Conservation (phyloP, 2,888 invertebrate species). For the Bellardia bayeri region DNA sequence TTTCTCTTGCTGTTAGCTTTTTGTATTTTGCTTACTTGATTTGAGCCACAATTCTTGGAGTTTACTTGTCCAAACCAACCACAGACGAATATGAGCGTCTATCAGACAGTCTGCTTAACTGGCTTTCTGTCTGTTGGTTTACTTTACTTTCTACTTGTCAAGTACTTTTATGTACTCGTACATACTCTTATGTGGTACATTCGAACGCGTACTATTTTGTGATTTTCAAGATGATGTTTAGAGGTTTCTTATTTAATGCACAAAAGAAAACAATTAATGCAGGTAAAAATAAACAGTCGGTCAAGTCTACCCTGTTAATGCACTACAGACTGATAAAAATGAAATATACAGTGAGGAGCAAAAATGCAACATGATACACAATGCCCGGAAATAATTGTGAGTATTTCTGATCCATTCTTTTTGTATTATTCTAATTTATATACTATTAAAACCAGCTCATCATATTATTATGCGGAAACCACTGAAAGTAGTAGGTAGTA, state of each 20-base stretch:
- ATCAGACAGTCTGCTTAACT: background rate
- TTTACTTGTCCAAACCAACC: conserved; percentile 27
- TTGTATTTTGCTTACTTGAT: conserved; percentile 23
- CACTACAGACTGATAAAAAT: background rate
- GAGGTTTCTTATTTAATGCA: background rate
- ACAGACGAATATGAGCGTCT: conserved; percentile 11
- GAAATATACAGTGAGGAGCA: too few species aligned
- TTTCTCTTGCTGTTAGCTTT: background rate
- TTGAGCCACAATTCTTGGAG: conserved; percentile 47
- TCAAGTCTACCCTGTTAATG: background rate
- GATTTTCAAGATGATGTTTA: conserved; percentile 25
- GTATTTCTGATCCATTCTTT: too few species aligned
- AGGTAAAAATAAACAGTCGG: background rate
- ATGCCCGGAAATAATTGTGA: too few species aligned
- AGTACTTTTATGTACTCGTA: conserved; percentile 12
- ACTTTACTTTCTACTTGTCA: conserved; percentile 60
- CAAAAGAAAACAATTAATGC: background rate
- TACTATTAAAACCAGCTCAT: too few species aligned
- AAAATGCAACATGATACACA: too few species aligned
- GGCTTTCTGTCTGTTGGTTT: conserved; percentile 12
- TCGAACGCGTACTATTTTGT: background rate
- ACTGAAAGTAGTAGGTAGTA: too few species aligned
- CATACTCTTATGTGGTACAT: background rate
- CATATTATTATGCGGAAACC: too few species aligned
- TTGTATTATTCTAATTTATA: too few species aligned